Percentiles rank a stretch among this genome's conserved stretches.
phyloP scores from a whole-genome alignment of 2,113 vertebrate species.

The Cathartes aura region DNA sequence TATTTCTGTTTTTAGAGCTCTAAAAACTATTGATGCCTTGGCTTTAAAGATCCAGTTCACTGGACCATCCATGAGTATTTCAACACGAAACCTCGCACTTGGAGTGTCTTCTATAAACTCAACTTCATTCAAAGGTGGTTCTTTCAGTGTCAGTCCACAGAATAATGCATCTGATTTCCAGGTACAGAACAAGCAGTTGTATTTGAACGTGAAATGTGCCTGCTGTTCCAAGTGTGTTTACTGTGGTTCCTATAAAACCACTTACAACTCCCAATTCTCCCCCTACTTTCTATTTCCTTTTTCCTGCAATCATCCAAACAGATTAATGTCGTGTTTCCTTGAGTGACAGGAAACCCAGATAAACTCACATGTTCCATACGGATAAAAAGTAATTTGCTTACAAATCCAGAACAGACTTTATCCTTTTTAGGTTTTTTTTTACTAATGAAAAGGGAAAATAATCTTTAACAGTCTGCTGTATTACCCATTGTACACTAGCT shows the following conservation, averaged over 20 bases:
- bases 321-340: slow-evolving; percentile 12
- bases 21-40: slow-evolving; percentile 90
- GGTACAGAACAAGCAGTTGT: slow-evolving; percentile 73
- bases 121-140: slow-evolving; percentile 79
- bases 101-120: slow-evolving; percentile 84
- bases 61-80: slow-evolving; percentile 84
- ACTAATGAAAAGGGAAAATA: not conserved
- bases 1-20: slow-evolving; percentile 80
- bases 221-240: not conserved
- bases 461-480: not conserved
- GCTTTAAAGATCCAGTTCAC: slow-evolving; percentile 88
- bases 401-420: not conserved
- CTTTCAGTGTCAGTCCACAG: slow-evolving; percentile 86
- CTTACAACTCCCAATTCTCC: not conserved
- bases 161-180: slow-evolving; percentile 83
- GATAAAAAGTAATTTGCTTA: slow-evolving; percentile 5
- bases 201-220: not conserved
- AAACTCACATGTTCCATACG: not conserved
- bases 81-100: slow-evolving; percentile 86
- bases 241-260: not conserved
- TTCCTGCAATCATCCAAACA: not conserved
- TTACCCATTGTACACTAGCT: not conserved
- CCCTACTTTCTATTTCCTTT: not conserved
- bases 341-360: slow-evolving; percentile 16
- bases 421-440: not conserved